Conservation (phyloP, 2,888 invertebrate species). For the Drosophila robusta region DNA sequence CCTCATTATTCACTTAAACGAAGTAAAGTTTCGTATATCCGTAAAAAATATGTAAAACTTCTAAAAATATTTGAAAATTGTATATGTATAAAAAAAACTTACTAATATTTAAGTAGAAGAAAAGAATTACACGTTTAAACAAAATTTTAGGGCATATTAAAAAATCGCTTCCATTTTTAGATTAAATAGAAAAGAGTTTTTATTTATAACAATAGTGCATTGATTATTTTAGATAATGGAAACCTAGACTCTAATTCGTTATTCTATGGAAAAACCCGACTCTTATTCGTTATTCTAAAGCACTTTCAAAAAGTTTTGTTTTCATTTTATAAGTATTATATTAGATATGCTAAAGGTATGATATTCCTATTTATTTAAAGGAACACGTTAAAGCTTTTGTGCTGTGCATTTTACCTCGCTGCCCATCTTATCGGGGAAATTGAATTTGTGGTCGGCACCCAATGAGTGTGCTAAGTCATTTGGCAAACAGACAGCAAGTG, state of each 20-base stretch:
- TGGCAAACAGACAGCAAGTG: constrained; percentile 63
- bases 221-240: not conserved
- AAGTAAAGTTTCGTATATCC: constrained; percentile 14
- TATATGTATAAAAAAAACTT: not conserved
- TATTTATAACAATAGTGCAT: not conserved
- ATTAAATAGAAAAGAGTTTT: too few relatives aligned
- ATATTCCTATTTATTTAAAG: constrained; percentile 10
- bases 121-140: not conserved
- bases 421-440: constrained; percentile 60
- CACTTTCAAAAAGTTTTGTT: not conserved
- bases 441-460: constrained; percentile 71
- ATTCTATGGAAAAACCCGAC: not conserved
- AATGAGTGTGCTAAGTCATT: constrained; percentile 76
- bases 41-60: not conserved
- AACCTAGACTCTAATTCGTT: not conserved
- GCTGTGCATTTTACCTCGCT: constrained; percentile 11
- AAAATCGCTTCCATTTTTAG: too few relatives aligned
- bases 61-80: not conserved
- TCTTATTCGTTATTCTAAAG: not conserved
- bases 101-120: too few relatives aligned
- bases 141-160: not conserved
- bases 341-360: not conserved
- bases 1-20: constrained; percentile 74
- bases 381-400: constrained; percentile 9
- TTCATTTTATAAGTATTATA: not conserved